phyloP scores from a whole-genome alignment of 2,888 invertebrate species.

The Deroplatys truncata region DNA sequence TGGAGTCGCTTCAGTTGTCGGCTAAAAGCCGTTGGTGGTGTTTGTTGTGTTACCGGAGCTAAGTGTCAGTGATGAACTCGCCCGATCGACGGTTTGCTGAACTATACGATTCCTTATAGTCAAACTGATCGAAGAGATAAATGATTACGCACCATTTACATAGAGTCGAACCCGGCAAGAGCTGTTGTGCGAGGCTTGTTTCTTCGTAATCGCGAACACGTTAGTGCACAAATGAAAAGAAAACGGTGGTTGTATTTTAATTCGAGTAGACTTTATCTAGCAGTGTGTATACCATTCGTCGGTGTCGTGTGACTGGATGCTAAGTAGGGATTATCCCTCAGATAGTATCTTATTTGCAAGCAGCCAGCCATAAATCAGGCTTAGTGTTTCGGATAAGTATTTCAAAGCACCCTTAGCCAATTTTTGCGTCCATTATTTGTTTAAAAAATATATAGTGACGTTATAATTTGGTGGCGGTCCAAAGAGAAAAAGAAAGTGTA shows the following conservation, averaged over 20 bases:
- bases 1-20: background rate
- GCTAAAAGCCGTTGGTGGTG: background rate
- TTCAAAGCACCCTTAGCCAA: constrained; percentile 6
- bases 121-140: background rate
- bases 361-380: background rate
- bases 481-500: constrained; percentile 4
- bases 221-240: constrained; percentile 11
- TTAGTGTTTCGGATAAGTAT: background rate
- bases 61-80: background rate
- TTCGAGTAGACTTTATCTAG: background rate
- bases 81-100: background rate
- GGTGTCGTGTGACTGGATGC: background rate
- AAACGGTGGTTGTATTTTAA: constrained; percentile 7
- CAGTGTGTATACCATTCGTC: background rate
- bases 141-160: background rate
- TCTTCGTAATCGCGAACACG: background rate
- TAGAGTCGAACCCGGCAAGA: background rate
- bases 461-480: constrained; percentile 12
- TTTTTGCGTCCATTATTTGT: constrained; percentile 10
- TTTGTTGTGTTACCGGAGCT: background rate
- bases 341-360: background rate
- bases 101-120: background rate
- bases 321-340: background rate
- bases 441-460: background rate
- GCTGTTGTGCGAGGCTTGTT: background rate